Evolutionary conservation across 2,113 vertebrate genomes (phyloP), one percentile per base, ranked within the genome.

Genomic region (Kobus ellipsiprymnus): DNA sequence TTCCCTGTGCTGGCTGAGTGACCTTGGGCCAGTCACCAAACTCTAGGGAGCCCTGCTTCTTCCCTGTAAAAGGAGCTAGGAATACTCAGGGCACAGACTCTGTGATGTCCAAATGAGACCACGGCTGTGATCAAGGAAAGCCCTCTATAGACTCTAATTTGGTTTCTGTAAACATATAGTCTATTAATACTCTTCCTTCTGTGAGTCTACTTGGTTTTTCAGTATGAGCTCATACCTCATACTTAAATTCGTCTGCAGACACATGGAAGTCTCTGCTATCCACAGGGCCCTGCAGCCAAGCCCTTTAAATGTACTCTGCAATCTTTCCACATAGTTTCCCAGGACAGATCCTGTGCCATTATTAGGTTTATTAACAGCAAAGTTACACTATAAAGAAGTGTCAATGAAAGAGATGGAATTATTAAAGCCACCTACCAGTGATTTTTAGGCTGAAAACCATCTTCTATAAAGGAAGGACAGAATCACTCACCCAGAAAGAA

Each of bases 21-120:
- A 54, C 30, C 25, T 17, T 48, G 62, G 33, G 5, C 8, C 21
- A 48, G 13, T 71, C 55, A 5, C 55, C 50, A 50, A 29, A 14
- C 57, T n/a, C 25, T 21, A 1, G 4, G 46, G 9, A 86, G 15
- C 40, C 36, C 50, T 33, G 16, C 19, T 83, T 10, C 52, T 46
- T 59, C 6, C 2, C 27, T 62, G 0, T 71, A 44, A 74, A 25
- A 29, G 23, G 48, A 67, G n/a, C 15, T 46, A 48, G 46, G 30
- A 81, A 44, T 13, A 54, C 46, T 44, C 29, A 29, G 17, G 27
- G 15, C 14, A n/a, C 1, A 25, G 36, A 21, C 16, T 40, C 17
- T 7, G 1, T 13, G 67, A 84, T 0, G 2, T 48, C 48, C 44
- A 27, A 5, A 0, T 1, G 2, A 74, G 40, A 60, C 27, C 12